Conservation (phyloP, 2,888 invertebrate genomes). For the Neoitamus cyanurus region DNA sequence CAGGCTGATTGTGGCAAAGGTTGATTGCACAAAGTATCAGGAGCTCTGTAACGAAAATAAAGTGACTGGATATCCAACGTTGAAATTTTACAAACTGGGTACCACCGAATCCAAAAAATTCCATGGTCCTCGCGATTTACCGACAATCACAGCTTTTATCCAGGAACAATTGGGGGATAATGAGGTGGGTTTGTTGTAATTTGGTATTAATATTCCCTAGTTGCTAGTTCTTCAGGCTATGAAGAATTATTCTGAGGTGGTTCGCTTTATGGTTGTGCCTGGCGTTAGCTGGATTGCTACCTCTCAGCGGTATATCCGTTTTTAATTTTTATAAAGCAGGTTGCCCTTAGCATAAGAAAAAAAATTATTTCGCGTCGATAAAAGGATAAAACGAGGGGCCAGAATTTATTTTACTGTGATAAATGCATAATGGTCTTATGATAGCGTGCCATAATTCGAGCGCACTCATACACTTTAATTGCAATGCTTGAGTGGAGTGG, state of each 20-base stretch:
- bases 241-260: too few relatives aligned
- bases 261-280: background rate
- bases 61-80: slow-evolving; percentile 83
- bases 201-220: background rate
- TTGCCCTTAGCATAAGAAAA: too few relatives aligned
- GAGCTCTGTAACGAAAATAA: slow-evolving; percentile 81
- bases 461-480: too few relatives aligned
- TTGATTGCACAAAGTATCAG: slow-evolving; percentile 85
- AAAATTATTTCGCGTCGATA: too few relatives aligned
- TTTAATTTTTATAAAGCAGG: too few relatives aligned
- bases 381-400: too few relatives aligned
- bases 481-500: too few relatives aligned
- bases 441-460: too few relatives aligned
- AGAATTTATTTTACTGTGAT: too few relatives aligned
- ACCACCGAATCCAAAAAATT: slow-evolving; percentile 78
- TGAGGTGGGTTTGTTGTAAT: slow-evolving; percentile 57
- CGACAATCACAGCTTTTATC: slow-evolving; percentile 80
- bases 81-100: slow-evolving; percentile 82
- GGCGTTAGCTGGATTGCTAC: too few relatives aligned
- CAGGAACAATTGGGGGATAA: slow-evolving; percentile 74
- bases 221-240: background rate
- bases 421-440: too few relatives aligned
- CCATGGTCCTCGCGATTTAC: slow-evolving; percentile 80
- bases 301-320: too few relatives aligned
- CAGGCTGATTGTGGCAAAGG: slow-evolving; percentile 78